These are phyloP conservation scores for Thryonomys swinderianus DNA, from an alignment of 2,113 vertebrate genomes.

Conservation along the genomic window DNA sequence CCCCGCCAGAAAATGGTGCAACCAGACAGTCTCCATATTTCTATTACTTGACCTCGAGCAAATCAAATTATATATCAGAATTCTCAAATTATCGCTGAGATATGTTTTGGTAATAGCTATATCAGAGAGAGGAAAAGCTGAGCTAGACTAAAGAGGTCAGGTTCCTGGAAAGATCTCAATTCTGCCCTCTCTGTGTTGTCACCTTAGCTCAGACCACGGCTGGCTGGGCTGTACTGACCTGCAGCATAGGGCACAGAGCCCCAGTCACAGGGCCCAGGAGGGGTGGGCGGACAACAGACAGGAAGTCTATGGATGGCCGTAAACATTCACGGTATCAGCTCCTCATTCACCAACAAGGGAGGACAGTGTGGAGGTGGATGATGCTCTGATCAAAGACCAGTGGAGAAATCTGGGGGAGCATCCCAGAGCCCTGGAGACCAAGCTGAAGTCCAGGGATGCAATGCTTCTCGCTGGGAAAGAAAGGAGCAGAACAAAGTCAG, in stretches of 20 bases:
- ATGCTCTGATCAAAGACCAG: not conserved
- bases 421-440: not conserved
- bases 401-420: not conserved
- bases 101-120: not conserved
- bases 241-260: not conserved
- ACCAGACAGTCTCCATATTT: not conserved
- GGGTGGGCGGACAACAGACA: not conserved
- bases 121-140: not conserved
- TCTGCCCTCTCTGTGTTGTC: not conserved
- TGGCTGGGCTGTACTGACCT: not conserved
- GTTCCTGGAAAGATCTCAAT: not conserved
- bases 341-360: not conserved
- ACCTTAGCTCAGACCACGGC: not conserved
- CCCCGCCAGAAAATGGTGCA: not conserved
- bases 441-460: not conserved
- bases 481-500: not conserved
- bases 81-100: not conserved
- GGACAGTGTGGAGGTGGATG: not conserved
- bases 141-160: not conserved
- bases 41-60: not conserved
- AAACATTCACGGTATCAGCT: not conserved
- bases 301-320: not conserved
- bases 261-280: not conserved
- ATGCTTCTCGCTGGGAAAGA: not conserved
- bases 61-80: not conserved